These are phyloP conservation scores for Rhizomys pruinosus DNA, from an alignment of 2,113 vertebrate genomes.

Conservation along the genomic window DNA sequence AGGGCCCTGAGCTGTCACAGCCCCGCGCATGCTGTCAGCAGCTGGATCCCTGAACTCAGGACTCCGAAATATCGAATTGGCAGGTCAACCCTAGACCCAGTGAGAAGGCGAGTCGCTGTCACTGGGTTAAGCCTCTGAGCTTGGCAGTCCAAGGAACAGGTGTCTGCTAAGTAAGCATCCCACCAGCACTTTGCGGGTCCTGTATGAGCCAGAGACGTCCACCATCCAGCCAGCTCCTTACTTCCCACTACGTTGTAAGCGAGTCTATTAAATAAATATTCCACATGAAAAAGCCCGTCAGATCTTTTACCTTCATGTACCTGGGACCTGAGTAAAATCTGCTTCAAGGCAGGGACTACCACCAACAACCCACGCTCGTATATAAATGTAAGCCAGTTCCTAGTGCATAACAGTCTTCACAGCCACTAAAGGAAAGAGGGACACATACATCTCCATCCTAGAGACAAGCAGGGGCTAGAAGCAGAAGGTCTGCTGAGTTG, in stretches of 20 bases:
- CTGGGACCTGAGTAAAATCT: no score
- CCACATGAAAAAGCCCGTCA: background rate
- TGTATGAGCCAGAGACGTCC: background rate
- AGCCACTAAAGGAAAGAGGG: background rate
- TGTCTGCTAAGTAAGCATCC: fast-evolving
- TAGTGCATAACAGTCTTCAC: background rate
- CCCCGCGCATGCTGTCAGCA: background rate
- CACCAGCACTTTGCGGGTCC: fast-evolving
- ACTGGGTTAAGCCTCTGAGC: background rate
- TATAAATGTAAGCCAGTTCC: background rate
- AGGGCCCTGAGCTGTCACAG: background rate
- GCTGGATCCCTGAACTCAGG: background rate
- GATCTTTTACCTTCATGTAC: background rate
- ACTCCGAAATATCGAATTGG: background rate
- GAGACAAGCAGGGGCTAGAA: no score
- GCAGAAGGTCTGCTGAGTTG: no score
- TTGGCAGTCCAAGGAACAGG: background rate
- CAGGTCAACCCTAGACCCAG: background rate
- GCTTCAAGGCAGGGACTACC: background rate
- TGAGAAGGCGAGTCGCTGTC: background rate
- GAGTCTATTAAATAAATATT: constrained; percentile 44
- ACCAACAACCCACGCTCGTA: background rate
- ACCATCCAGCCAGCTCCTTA: background rate
- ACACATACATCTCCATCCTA: background rate
- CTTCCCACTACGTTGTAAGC: background rate